These are phyloP conservation scores for Bombus superbus DNA, from an alignment of 1,140 invertebrate species.

Conservation along the genomic window DNA sequence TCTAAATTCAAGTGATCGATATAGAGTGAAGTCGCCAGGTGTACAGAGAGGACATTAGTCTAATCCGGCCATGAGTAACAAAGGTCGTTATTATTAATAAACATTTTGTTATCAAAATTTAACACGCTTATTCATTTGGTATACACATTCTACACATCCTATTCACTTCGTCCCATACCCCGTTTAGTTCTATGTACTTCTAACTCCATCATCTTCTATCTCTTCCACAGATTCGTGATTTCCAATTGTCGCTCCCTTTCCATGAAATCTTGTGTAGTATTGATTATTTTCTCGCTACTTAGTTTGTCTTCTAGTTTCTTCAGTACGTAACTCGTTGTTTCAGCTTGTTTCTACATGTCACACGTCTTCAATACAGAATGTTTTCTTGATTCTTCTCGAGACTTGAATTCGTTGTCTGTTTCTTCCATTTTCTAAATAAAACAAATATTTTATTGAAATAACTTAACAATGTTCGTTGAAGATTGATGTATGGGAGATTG, in stretches of 20 bases:
- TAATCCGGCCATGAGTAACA: too few relatives aligned
- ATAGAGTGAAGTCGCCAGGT: too few relatives aligned
- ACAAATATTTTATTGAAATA: not conserved
- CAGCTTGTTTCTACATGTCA: constrained; percentile 68
- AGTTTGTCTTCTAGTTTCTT: constrained; percentile 73
- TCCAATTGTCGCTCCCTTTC: constrained; percentile 72
- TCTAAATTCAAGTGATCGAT: too few relatives aligned
- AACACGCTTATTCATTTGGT: too few relatives aligned
- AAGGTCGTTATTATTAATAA: too few relatives aligned
- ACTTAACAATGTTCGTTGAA: not conserved
- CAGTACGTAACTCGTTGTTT: constrained; percentile 68
- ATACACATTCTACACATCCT: too few relatives aligned
- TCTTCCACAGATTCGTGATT: constrained; percentile 73
- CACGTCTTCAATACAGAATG: constrained; percentile 75
- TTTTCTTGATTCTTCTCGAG: constrained; percentile 73
- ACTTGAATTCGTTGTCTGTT: constrained; percentile 70
- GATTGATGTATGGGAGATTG: not conserved
- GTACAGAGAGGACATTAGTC: too few relatives aligned
- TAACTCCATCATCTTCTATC: constrained; percentile 71
- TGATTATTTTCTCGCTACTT: constrained; percentile 73
- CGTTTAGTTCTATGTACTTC: constrained; percentile 72
- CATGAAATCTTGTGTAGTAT: constrained; percentile 79
- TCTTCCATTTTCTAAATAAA: constrained; percentile 74
- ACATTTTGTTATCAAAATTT: too few relatives aligned
- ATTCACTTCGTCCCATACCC: constrained; percentile 48